Conservation (phyloP, 2,888 invertebrate species). For the Crioceris asparagi region DNA sequence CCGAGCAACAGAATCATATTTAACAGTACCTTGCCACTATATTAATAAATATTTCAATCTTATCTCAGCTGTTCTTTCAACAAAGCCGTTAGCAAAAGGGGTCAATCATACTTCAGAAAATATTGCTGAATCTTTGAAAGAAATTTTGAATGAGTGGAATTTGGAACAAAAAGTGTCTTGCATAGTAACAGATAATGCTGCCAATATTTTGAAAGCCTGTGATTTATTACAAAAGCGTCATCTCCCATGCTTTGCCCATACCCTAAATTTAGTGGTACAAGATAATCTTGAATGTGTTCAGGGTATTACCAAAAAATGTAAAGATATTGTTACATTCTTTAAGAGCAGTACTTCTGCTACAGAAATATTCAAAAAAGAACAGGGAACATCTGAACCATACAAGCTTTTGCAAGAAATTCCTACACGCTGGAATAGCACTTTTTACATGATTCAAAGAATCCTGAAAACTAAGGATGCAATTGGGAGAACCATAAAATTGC, state of each 20-base stretch:
- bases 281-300: conserved; percentile 6
- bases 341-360: conserved; percentile 10
- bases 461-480: conserved; percentile 11
- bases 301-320: conserved; percentile 8
- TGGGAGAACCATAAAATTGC: conserved; percentile 10
- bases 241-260: conserved; percentile 14
- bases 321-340: conserved; percentile 11
- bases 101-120: conserved; percentile 14
- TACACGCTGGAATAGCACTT: background rate
- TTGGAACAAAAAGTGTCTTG: conserved; percentile 11
- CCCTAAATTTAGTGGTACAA: conserved; percentile 13
- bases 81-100: conserved; percentile 14
- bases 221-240: conserved; percentile 10
- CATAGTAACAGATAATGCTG: conserved; percentile 15
- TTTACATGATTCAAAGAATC: conserved; percentile 11
- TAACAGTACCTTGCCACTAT: conserved; percentile 14
- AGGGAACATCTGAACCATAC: conserved; percentile 6
- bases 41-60: conserved; percentile 8
- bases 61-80: conserved; percentile 12
- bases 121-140: conserved; percentile 10
- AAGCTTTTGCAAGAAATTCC: conserved; percentile 8
- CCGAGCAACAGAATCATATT: conserved; percentile 12
- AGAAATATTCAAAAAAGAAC: conserved; percentile 10
- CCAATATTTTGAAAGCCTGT: conserved; percentile 14
- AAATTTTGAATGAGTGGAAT: conserved; percentile 11